phyloP scores from a whole-genome alignment of 2,888 invertebrate genomes.

The Aporophyla lueneburgensis region DNA sequence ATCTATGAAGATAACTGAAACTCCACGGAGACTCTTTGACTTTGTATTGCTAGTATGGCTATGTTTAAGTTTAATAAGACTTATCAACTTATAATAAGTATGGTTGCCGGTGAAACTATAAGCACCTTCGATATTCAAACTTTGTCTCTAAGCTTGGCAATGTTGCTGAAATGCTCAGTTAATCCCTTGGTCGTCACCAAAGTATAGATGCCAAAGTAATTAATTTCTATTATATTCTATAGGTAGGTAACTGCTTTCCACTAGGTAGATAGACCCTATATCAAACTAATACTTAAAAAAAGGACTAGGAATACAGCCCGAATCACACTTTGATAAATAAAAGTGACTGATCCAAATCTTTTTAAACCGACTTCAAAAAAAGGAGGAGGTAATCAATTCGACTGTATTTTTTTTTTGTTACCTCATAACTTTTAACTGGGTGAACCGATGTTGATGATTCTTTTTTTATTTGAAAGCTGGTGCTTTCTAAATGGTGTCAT shows the following conservation, averaged over 20 bases:
- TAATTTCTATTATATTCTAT: neutral
- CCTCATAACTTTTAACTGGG: too few relatives aligned
- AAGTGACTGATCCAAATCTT: neutral
- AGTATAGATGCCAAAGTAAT: neutral
- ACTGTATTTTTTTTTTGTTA: too few relatives aligned
- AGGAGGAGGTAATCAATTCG: too few relatives aligned
- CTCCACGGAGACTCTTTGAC: neutral
- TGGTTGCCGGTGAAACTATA: conserved; percentile 8
- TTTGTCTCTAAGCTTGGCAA: neutral
- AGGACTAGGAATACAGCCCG: neutral
- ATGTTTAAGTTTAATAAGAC: conserved; percentile 2
- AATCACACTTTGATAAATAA: neutral
- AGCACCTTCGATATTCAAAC: conserved; percentile 16
- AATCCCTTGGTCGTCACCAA: neutral
- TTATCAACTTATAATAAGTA: conserved; percentile 5
- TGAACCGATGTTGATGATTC: too few relatives aligned
- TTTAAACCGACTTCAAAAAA: too few relatives aligned
- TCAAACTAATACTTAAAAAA: too few relatives aligned
- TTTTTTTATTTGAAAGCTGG: too few relatives aligned
- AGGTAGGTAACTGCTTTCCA: neutral
- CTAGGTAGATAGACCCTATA: neutral
- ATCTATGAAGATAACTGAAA: neutral
- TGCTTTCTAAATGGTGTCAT: too few relatives aligned
- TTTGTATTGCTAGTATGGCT: neutral
- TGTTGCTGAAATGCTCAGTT: neutral